These are phyloP conservation scores for Alsophila aescularia DNA, from an alignment of 2,888 invertebrate species.

Conservation along the genomic window DNA sequence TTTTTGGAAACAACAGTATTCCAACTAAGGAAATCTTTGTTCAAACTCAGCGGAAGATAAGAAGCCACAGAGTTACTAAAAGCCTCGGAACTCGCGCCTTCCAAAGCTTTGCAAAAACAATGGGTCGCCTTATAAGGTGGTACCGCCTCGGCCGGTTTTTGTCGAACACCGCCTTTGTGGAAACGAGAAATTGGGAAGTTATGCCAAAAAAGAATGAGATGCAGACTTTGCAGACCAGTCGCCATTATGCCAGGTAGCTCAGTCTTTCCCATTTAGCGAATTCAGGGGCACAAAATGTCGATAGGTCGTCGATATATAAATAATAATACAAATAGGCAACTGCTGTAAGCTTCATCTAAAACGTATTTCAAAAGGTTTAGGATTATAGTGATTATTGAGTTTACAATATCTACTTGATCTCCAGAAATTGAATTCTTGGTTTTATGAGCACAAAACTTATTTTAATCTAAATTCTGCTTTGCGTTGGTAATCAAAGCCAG, in stretches of 20 bases:
- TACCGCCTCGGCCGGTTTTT: slow-evolving; percentile 55
- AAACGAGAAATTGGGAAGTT: slow-evolving; percentile 53
- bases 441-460: neutral
- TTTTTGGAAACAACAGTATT: neutral
- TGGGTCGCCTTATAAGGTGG: slow-evolving; percentile 66
- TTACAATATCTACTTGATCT: too few relatives aligned
- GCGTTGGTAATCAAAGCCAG: neutral
- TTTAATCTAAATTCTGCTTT: neutral
- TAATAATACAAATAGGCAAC: too few relatives aligned
- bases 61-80: slow-evolving; percentile 19
- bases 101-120: slow-evolving; percentile 61
- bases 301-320: neutral
- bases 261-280: slow-evolving; percentile 4
- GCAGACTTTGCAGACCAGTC: slow-evolving; percentile 28
- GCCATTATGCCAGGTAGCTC: slow-evolving; percentile 28
- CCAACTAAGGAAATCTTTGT: slow-evolving; percentile 7
- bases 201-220: slow-evolving; percentile 51
- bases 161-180: slow-evolving; percentile 42
- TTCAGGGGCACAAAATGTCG: neutral
- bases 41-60: slow-evolving; percentile 21
- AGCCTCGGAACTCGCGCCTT: slow-evolving; percentile 39
- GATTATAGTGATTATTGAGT: too few relatives aligned
- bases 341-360: too few relatives aligned
- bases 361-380: too few relatives aligned
- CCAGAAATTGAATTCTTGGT: too few relatives aligned